These are phyloP conservation scores for Aplysina aerophoba DNA, from an alignment of 37 sponge, comb jelly and placozoan genomes.

Conservation along the genomic window DNA sequence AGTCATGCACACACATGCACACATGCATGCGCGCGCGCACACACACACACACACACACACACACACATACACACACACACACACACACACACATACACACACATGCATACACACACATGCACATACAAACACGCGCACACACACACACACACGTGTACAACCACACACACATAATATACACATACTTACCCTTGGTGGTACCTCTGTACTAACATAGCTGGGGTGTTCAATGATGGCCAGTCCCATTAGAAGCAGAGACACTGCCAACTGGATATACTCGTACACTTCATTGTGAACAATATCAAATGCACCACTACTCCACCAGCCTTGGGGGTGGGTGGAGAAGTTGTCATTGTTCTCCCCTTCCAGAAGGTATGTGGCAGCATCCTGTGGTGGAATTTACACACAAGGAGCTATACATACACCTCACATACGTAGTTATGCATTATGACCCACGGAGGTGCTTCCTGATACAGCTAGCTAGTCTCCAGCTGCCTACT, in stretches of 20 bases:
- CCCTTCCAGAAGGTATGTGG: slow-evolving; percentile 75
- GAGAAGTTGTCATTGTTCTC: slow-evolving; percentile 82
- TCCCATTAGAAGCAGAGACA: slow-evolving; percentile 57
- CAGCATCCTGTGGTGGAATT: slow-evolving; percentile 68
- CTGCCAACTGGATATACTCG: slow-evolving; percentile 41
- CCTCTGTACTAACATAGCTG: background rate
- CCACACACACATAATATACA: too few species aligned
- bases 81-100: slow-evolving; percentile 52
- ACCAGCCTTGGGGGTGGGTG: slow-evolving; percentile 43
- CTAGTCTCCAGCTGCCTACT: too few species aligned
- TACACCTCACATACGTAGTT: too few species aligned
- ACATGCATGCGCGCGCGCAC: slow-evolving; percentile 40
- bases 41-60: slow-evolving; percentile 55
- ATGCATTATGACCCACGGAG: too few species aligned
- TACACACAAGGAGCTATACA: too few species aligned
- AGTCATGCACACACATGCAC: slow-evolving; percentile 12
- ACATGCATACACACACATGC: slow-evolving; percentile 42
- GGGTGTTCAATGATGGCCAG: slow-evolving; percentile 75
- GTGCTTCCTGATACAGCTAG: too few species aligned
- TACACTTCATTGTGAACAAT: slow-evolving; percentile 74
- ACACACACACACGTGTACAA: background rate
- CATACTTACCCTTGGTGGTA: background rate
- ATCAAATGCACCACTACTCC: slow-evolving; percentile 66
- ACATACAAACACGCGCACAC: background rate
- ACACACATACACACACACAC: slow-evolving; percentile 50